Evolutionary conservation across 2,113 vertebrate genomes (phyloP).

Genomic region (Sorex fumeus): DNA sequence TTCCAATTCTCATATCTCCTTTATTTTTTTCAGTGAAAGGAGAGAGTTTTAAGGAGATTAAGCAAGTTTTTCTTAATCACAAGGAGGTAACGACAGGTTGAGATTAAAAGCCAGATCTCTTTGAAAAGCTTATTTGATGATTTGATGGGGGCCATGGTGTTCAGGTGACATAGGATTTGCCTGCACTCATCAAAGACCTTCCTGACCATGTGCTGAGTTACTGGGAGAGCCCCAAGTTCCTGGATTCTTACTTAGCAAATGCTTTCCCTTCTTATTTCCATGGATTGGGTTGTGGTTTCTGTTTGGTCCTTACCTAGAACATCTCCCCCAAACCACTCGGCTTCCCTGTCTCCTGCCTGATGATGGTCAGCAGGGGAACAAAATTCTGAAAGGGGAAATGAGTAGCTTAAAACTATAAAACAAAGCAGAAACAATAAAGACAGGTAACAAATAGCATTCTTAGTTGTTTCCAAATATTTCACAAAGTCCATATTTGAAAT

Average conservation of each 20-base stretch:
- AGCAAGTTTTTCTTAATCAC: background rate
- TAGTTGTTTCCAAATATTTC: background rate
- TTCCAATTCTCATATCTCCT: constrained; percentile 32
- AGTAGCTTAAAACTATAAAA: constrained; percentile 16
- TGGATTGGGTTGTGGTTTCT: background rate
- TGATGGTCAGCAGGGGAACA: constrained; percentile 53
- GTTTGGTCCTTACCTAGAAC: constrained; percentile 11
- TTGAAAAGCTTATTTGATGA: background rate
- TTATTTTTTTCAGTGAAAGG: constrained; percentile 30
- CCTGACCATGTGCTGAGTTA: background rate
- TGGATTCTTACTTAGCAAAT: background rate
- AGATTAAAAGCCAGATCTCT: background rate
- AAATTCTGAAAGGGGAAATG: background rate
- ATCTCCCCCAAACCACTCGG: background rate
- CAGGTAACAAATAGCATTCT: background rate
- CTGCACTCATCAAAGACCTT: background rate
- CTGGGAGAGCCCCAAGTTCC: background rate
- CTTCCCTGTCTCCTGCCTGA: constrained; percentile 31
- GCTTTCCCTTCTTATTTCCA: background rate
- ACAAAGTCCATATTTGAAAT: background rate
- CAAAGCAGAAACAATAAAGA: background rate
- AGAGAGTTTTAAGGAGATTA: constrained; percentile 30
- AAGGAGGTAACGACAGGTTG: background rate
- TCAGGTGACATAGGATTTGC: background rate
- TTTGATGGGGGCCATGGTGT: background rate